Evolutionary conservation across 1,140 invertebrate species (phyloP).

Genomic region (Cyclargus thomasi): DNA sequence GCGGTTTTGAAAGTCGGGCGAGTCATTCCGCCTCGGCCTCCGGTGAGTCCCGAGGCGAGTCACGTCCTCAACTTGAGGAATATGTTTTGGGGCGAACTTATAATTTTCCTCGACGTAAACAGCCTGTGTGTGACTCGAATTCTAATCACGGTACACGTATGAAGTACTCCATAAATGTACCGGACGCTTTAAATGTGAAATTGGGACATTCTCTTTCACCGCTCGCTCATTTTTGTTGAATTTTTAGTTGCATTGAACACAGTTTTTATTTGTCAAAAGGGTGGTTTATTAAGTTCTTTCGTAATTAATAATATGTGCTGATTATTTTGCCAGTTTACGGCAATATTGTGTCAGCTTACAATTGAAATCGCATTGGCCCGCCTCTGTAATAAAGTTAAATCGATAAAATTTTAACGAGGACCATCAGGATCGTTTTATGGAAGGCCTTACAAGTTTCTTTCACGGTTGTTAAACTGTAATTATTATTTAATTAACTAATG

Average conservation of each 20-base stretch:
- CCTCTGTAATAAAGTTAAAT: not conserved
- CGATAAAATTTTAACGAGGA: conserved; percentile 1
- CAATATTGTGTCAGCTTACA: not conserved
- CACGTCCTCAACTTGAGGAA: conserved; percentile 19
- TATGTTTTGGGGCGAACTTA: conserved; percentile 17
- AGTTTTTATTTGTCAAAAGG: too few relatives aligned
- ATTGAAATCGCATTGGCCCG: not conserved
- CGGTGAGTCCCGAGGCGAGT: conserved; percentile 9
- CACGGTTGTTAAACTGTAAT: not conserved
- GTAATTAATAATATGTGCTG: too few relatives aligned
- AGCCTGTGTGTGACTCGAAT: conserved; percentile 27
- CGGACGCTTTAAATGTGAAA: conserved; percentile 13
- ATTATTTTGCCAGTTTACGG: not conserved
- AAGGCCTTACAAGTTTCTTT: not conserved
- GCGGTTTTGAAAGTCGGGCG: not conserved
- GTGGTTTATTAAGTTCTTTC: too few relatives aligned
- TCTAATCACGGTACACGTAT: conserved; percentile 24
- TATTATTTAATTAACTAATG: not conserved
- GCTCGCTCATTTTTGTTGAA: not conserved
- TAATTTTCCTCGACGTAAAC: conserved; percentile 26
- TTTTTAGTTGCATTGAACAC: too few relatives aligned
- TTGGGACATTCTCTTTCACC: conserved; percentile 16
- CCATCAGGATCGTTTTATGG: not conserved
- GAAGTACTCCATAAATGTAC: conserved; percentile 19
- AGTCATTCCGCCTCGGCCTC: not conserved